Evolutionary conservation across 2,113 vertebrate species (phyloP).

Genomic region (Mustela lutreola): DNA sequence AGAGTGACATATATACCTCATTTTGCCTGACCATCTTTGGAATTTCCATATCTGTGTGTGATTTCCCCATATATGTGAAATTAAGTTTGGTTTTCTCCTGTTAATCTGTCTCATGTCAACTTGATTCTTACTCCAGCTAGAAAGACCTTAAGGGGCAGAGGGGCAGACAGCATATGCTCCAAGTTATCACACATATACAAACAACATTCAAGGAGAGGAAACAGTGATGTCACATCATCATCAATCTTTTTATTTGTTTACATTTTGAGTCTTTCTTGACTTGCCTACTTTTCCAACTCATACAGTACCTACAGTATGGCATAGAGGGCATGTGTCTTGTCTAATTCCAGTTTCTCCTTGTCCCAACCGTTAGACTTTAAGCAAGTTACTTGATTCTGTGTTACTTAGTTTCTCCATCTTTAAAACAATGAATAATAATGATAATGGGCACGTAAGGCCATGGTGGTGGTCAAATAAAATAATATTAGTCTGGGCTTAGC

Average conservation of each 20-base stretch:
- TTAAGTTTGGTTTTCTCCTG: neutral
- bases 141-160: neutral
- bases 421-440: neutral
- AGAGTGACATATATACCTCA: neutral
- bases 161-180: neutral
- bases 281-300: neutral
- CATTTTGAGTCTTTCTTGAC: neutral
- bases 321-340: neutral
- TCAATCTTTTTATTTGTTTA: neutral
- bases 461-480: neutral
- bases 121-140: neutral
- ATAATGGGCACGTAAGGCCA: neutral
- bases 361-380: neutral
- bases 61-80: neutral
- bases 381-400: neutral
- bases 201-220: neutral
- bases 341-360: neutral
- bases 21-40: neutral
- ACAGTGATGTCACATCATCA: neutral
- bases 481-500: neutral
- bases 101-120: neutral
- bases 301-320: neutral
- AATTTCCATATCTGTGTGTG: neutral
- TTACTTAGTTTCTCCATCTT: neutral
- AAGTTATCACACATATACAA: neutral